Evolutionary conservation across 2,888 invertebrate genomes (phyloP), one percentile per base, ranked within the genome.

Genomic region (Pedicia rivosa): DNA sequence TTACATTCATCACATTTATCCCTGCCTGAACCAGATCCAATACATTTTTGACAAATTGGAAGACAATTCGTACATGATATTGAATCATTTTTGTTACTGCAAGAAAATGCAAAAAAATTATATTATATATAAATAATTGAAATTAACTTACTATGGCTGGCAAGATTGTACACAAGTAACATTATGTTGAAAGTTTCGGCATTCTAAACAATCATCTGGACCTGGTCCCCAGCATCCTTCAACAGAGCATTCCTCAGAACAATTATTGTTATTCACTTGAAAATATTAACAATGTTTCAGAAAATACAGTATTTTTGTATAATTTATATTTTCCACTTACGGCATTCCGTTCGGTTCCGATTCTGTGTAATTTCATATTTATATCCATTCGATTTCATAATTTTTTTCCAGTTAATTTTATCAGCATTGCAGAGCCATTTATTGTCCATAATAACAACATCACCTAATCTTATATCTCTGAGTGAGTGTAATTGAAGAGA

Each of bases 221-320:
- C 86, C 90, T 1, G 80, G 73, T 5, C 94, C 94, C 97, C 97
- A 97, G 62, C 97, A 97, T 12, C 97, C 95, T 47, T 87, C 82
- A 4, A 64, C 55, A 2, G 84, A 82, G 55, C 95, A 97, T 61
- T 94, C 79, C 15, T 71, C 65, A 55, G 91, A 80, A 58, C 95
- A 97, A 17, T 84, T 71, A 50, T 80, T 64, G 37, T 77, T 76
- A 43, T 74, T 71, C 50, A 65, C 67, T 48, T 48, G 58, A 37
- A 12, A 16, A 12, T 32, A 12, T 28, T 2, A 31, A 34, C 34
- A 20, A 7, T 10, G 10, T 24, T 28, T 43, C 10, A 7, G 8
- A 10, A 24, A 52, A 49, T 44, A 49, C 53, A 53, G 53, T 43
- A 7, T 34, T 7, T 24, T 25, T 25, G n/a, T n/a, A n/a, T n/a